These are phyloP conservation scores for Mamestra configurata DNA, from an alignment of 1,140 invertebrate species.

Conservation along the genomic window DNA sequence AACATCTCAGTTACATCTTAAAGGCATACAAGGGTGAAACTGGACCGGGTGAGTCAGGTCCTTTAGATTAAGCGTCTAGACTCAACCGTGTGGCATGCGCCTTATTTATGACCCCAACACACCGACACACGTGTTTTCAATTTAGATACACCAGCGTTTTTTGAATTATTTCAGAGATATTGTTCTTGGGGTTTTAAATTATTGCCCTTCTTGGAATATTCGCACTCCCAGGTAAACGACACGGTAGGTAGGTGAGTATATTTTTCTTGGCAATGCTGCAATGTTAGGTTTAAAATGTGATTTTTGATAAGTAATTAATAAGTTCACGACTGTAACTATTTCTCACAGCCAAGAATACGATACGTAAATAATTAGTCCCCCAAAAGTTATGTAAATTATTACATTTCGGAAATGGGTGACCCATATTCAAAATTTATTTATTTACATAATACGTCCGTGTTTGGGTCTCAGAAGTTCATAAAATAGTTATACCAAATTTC, in stretches of 20 bases:
- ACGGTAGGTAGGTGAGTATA: background rate
- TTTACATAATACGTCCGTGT: no score
- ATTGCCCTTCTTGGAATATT: conserved; percentile 4
- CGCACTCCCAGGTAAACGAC: background rate
- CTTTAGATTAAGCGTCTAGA: conserved; percentile 71
- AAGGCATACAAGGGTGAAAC: conserved; percentile 48
- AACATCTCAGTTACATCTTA: conserved; percentile 47
- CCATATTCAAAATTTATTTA: no score
- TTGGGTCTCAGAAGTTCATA: no score
- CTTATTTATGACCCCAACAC: conserved; percentile 68
- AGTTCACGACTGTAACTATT: no score
- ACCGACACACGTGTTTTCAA: conserved; percentile 67
- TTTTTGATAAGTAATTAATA: no score
- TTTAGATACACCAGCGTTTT: conserved; percentile 62
- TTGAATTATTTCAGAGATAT: conserved; percentile 46
- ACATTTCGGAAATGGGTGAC: no score
- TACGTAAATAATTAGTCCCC: no score
- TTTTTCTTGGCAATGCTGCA: background rate
- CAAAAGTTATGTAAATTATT: no score
- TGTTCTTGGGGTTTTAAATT: conserved; percentile 19
- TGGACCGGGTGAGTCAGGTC: conserved; percentile 67
- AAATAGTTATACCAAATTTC: no score
- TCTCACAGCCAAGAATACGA: no score
- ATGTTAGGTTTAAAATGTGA: background rate
- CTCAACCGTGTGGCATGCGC: conserved; percentile 54